Conservation (phyloP, 2,113 vertebrate species). For the Montifringilla adamsi region DNA sequence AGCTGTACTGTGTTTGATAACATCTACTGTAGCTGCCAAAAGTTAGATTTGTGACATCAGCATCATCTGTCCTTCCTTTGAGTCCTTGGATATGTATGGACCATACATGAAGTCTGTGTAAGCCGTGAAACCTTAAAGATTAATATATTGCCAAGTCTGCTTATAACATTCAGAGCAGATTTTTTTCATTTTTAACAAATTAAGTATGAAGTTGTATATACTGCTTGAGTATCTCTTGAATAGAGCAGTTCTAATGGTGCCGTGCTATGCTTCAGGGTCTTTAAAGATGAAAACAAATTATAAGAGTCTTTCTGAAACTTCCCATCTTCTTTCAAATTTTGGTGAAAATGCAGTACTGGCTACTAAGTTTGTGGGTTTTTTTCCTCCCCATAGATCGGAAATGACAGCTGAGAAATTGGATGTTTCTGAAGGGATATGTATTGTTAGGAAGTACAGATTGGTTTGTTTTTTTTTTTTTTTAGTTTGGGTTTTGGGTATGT, state of each 20-base stretch:
- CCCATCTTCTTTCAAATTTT: neutral
- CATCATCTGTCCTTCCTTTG: neutral
- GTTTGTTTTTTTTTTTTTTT: neutral
- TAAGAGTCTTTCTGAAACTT: neutral
- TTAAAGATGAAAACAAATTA: neutral
- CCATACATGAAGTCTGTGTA: neutral
- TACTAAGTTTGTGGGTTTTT: neutral
- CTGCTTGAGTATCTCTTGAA: neutral
- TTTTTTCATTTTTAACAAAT: neutral
- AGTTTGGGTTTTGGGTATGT: neutral
- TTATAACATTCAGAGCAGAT: neutral
- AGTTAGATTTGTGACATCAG: neutral
- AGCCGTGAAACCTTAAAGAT: neutral
- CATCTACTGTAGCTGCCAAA: neutral
- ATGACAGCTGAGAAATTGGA: neutral
- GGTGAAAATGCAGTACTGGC: neutral
- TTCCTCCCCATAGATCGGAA: neutral
- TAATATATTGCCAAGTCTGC: neutral
- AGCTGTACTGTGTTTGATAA: neutral
- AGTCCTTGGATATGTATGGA: neutral
- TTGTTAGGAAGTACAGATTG: neutral
- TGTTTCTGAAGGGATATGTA: neutral
- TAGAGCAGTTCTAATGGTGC: neutral
- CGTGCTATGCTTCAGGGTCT: neutral
- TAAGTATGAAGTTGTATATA: neutral